Evolutionary conservation across 2,888 invertebrate species (phyloP).

Genomic region (Dichetophora obliterata): DNA sequence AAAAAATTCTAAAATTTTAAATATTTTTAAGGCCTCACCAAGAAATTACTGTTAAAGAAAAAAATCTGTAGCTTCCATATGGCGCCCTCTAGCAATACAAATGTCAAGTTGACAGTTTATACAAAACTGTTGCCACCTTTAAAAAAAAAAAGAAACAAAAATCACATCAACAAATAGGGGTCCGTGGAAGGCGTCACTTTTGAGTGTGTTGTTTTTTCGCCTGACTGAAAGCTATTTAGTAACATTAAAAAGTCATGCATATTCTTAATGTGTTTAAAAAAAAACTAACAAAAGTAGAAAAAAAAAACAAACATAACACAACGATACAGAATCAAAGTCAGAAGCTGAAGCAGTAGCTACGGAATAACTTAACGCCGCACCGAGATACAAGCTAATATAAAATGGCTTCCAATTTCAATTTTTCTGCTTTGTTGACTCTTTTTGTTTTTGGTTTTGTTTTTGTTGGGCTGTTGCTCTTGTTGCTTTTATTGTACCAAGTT

Average conservation of each 20-base stretch:
- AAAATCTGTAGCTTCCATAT: too few species aligned
- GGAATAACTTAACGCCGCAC: conserved; percentile 12
- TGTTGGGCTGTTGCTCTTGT: background rate
- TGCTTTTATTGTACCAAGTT: background rate
- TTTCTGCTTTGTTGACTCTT: conserved; percentile 31
- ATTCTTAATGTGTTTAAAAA: too few species aligned
- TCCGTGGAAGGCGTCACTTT: background rate
- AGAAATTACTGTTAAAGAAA: too few species aligned
- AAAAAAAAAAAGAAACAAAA: background rate
- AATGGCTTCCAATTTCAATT: conserved; percentile 52
- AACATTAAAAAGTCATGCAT: background rate
- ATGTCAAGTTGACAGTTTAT: too few species aligned
- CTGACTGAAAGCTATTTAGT: background rate
- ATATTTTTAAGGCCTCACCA: too few species aligned
- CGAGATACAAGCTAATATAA: conserved; percentile 25
- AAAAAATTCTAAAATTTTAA: too few species aligned
- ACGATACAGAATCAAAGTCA: background rate
- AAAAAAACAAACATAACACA: background rate
- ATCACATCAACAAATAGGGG: background rate
- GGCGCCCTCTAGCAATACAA: too few species aligned
- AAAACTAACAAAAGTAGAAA: background rate
- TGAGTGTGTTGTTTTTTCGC: too few species aligned
- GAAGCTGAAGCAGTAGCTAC: too few species aligned
- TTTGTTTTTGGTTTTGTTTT: conserved; percentile 31
- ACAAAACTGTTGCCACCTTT: too few species aligned